phyloP scores from a whole-genome alignment of 2,797 vertebrate genomes.

The Psittacula derbiana region DNA sequence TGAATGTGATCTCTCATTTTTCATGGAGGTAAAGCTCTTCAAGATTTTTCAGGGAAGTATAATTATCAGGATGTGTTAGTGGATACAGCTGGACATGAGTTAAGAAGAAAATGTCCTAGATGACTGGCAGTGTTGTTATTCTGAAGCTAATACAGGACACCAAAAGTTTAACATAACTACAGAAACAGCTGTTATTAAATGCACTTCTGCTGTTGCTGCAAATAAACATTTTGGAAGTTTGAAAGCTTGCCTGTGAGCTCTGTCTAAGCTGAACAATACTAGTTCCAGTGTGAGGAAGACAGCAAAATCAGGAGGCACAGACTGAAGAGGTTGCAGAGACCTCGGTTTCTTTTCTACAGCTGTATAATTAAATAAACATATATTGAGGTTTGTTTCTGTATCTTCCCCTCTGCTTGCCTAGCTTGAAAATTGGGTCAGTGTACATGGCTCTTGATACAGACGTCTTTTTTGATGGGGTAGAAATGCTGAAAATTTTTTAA shows the following conservation, averaged over 20 bases:
- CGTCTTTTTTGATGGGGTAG: background rate
- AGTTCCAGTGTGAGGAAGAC: background rate
- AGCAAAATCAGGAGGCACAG: background rate
- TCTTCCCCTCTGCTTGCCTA: background rate
- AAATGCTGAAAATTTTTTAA: background rate
- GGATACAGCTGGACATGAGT: background rate
- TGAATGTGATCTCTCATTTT: background rate
- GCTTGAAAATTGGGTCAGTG: background rate
- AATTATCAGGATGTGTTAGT: background rate
- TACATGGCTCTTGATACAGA: background rate
- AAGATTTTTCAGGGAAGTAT: background rate
- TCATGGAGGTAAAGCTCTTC: background rate
- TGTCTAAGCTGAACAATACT: background rate
- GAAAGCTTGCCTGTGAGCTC: background rate
- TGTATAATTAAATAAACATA: background rate
- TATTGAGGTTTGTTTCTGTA: background rate
- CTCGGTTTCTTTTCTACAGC: background rate
- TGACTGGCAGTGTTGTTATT: background rate
- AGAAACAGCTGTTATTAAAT: background rate
- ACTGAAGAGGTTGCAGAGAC: background rate
- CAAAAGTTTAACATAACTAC: background rate
- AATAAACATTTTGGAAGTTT: background rate
- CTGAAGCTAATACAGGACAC: background rate
- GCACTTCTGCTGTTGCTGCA: background rate
- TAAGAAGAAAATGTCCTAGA: background rate